Evolutionary conservation across 2,888 invertebrate species (phyloP).

Genomic region (Dolomedes plantarius): DNA sequence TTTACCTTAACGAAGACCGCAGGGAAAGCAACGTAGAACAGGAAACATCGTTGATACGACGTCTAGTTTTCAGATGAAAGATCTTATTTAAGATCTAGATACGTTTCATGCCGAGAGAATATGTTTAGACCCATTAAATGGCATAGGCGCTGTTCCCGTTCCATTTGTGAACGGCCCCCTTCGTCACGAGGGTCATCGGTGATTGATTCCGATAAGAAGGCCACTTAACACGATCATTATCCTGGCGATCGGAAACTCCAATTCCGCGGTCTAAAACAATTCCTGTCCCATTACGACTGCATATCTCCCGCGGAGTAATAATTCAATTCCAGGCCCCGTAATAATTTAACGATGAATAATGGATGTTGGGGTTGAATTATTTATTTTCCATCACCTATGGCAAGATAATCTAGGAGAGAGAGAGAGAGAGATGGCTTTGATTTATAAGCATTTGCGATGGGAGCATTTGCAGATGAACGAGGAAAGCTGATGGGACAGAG

Average conservation of each 20-base stretch:
- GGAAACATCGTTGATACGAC: too few relatives aligned
- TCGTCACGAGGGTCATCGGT: conserved; percentile 15
- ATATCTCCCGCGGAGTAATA: conserved; percentile 51
- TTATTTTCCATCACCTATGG: conserved; percentile 50
- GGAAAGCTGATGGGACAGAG: too few relatives aligned
- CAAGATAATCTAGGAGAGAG: conserved; percentile 52
- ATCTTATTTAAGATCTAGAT: too few relatives aligned
- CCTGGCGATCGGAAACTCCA: conserved; percentile 30
- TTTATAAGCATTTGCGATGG: conserved; percentile 27
- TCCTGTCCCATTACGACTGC: conserved; percentile 47
- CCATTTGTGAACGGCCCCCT: conserved; percentile 1
- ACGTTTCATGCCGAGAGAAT: too few relatives aligned
- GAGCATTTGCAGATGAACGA: too few relatives aligned
- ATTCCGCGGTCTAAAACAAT: conserved; percentile 59
- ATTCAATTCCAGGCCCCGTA: conserved; percentile 64
- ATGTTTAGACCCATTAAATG: too few relatives aligned
- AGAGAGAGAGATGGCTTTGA: conserved; percentile 32
- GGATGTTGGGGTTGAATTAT: conserved; percentile 56
- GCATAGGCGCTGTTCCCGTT: too few relatives aligned
- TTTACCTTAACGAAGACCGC: too few relatives aligned
- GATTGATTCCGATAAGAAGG: conserved; percentile 62
- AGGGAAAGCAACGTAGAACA: too few relatives aligned
- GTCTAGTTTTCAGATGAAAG: too few relatives aligned
- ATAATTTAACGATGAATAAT: conserved; percentile 71
- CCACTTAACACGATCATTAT: conserved; percentile 62